A percentile compares a stretch with the other conserved stretches of the same genome.
Evolutionary conservation across 1,140 invertebrate genomes (phyloP).

Genomic region (Argopecten irradians): DNA sequence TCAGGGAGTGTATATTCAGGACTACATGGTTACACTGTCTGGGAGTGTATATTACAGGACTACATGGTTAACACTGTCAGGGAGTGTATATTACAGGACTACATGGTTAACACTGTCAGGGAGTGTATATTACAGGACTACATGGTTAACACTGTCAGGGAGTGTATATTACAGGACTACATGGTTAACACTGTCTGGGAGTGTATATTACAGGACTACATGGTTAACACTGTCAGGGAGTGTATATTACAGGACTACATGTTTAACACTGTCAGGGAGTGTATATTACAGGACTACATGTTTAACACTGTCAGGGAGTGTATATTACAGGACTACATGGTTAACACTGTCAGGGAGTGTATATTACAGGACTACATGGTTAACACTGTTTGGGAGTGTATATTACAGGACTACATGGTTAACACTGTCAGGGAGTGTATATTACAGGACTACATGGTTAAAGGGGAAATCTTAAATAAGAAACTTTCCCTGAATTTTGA

Average conservation of each 20-base stretch:
- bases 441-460: neutral
- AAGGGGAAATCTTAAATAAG: too few species aligned
- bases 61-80: too few species aligned
- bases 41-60: too few species aligned
- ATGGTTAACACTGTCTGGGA: neutral
- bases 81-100: too few species aligned
- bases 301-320: neutral
- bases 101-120: too few species aligned
- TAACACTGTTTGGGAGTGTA: neutral
- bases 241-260: neutral
- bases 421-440: neutral
- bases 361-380: neutral
- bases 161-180: neutral
- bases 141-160: neutral
- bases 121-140: neutral
- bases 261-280: neutral
- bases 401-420: neutral
- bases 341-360: neutral
- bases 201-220: neutral
- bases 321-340: neutral
- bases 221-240: neutral
- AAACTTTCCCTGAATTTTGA: too few species aligned
- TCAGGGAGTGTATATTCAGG: too few species aligned
- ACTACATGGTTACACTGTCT: too few species aligned
- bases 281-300: neutral